These are phyloP conservation scores for Hylaeus anthracinus DNA, from an alignment of 1,140 invertebrate species.

Conservation along the genomic window DNA sequence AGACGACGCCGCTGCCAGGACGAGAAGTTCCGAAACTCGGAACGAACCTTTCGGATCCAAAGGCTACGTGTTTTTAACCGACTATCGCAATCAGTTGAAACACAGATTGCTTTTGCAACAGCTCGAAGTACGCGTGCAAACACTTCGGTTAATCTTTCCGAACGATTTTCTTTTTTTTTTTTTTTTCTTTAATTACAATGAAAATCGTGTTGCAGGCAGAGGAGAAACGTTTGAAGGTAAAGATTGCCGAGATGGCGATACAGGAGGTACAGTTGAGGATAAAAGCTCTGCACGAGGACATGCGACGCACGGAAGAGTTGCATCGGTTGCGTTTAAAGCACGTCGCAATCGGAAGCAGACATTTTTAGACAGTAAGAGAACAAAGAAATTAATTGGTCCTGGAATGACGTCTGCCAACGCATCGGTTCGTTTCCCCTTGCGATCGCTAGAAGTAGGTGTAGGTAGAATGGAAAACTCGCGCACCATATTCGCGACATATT, in stretches of 20 bases:
- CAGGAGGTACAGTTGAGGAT: constrained; percentile 62
- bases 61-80: constrained; percentile 22
- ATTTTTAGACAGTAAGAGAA: neutral
- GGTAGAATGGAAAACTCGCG: too few relatives aligned
- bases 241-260: constrained; percentile 62
- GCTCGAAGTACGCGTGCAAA: constrained; percentile 35
- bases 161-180: too few relatives aligned
- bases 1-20: neutral
- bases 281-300: constrained; percentile 50
- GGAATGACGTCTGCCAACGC: too few relatives aligned
- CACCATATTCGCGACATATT: too few relatives aligned
- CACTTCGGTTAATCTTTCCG: too few relatives aligned
- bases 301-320: constrained; percentile 55
- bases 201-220: constrained; percentile 53
- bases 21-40: neutral
- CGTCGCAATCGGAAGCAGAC: neutral
- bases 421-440: too few relatives aligned
- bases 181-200: neutral
- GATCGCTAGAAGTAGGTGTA: too few relatives aligned
- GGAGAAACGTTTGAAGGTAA: constrained; percentile 61
- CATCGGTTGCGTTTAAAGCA: constrained; percentile 44
- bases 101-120: constrained; percentile 49
- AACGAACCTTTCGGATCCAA: constrained; percentile 9
- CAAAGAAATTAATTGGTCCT: too few relatives aligned
- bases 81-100: constrained; percentile 35